These are phyloP conservation scores for Sycophaga agraensis DNA, from an alignment of 1,140 invertebrate species.

Conservation along the genomic window DNA sequence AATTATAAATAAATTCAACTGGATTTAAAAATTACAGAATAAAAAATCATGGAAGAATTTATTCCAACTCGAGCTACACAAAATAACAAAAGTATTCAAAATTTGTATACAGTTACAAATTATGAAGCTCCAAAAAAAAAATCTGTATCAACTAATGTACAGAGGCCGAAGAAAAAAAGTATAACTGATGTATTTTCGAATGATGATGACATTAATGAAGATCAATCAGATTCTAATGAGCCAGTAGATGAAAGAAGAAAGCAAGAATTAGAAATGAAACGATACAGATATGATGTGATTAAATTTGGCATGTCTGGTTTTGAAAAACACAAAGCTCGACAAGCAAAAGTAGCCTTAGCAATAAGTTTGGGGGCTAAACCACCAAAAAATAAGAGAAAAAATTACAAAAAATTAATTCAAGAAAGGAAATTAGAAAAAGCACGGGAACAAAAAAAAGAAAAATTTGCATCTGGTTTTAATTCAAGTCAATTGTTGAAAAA, in stretches of 20 bases:
- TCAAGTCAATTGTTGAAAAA: slow-evolving; percentile 47
- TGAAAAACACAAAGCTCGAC: slow-evolving; percentile 57
- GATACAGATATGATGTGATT: slow-evolving; percentile 63
- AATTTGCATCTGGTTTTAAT: slow-evolving; percentile 51
- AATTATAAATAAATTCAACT: too few species aligned
- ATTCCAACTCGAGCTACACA: slow-evolving; percentile 60
- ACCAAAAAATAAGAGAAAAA: slow-evolving; percentile 59
- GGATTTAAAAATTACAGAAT: too few species aligned
- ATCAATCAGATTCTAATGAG: background rate
- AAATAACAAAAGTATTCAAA: slow-evolving; percentile 50
- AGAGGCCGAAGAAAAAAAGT: slow-evolving; percentile 26
- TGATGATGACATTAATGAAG: background rate
- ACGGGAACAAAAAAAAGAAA: slow-evolving; percentile 44
- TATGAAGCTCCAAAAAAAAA: slow-evolving; percentile 59
- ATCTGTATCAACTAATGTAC: slow-evolving; percentile 21
- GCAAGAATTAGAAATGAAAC: slow-evolving; percentile 62
- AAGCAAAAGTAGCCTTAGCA: slow-evolving; percentile 63
- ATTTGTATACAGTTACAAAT: slow-evolving; percentile 55
- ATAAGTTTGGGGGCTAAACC: slow-evolving; percentile 67
- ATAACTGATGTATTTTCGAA: background rate
- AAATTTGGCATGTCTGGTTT: slow-evolving; percentile 68
- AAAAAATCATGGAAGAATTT: slow-evolving; percentile 46
- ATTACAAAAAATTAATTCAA: slow-evolving; percentile 61
- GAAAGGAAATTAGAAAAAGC: slow-evolving; percentile 51
- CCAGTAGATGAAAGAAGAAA: slow-evolving; percentile 32